These are phyloP conservation scores for Picathartes gymnocephalus DNA, from an alignment of 2,113 vertebrate species.

Conservation along the genomic window DNA sequence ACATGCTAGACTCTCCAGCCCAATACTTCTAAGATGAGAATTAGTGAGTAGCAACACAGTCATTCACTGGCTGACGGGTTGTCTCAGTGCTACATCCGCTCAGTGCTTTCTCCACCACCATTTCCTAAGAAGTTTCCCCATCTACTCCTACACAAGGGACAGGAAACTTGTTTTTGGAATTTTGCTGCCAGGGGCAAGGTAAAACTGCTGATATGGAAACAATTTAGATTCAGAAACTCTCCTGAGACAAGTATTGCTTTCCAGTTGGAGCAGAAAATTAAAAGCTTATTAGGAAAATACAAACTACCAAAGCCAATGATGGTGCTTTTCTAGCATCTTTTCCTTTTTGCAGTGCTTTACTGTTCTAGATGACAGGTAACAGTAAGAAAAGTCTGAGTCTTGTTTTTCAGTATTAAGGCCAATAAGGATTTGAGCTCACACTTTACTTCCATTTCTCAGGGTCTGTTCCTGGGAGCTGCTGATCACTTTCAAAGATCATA, in stretches of 20 bases:
- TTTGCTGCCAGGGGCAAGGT: background rate
- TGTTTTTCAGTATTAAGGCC: background rate
- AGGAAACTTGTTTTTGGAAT: background rate
- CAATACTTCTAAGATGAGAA: background rate
- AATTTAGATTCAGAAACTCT: background rate
- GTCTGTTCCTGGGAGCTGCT: background rate
- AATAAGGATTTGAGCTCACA: background rate
- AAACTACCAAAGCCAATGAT: background rate
- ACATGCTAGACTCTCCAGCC: background rate
- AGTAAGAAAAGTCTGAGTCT: background rate
- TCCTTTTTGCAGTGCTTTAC: background rate
- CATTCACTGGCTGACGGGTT: accelerated
- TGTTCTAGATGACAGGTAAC: background rate
- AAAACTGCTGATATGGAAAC: background rate
- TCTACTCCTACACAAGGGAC: background rate
- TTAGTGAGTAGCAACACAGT: background rate
- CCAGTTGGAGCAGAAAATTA: background rate
- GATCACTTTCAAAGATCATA: background rate
- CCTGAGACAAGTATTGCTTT: background rate
- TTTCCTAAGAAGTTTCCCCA: background rate
- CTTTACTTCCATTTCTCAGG: background rate
- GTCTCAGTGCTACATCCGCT: background rate
- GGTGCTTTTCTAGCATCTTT: background rate
- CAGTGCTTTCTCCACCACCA: background rate
- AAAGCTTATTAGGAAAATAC: background rate